phyloP scores from a whole-genome alignment of 2,797 vertebrate genomes.

The Antrozous pallidus region DNA sequence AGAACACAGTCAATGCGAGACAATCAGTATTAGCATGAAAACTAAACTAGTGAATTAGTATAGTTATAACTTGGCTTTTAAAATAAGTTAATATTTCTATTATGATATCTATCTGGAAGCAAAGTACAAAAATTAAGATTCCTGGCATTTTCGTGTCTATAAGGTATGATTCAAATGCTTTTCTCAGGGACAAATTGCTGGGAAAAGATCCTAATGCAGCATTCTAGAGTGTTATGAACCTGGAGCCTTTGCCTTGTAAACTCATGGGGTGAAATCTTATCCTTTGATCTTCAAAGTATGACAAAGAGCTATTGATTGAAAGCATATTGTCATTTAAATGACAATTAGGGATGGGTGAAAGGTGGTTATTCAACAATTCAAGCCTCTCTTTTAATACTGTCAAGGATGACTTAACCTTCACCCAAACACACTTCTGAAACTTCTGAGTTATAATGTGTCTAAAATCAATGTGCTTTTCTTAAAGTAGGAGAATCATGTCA shows the following conservation, averaged over 20 bases:
- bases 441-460: conserved; percentile 79
- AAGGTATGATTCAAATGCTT: conserved; percentile 73
- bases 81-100: conserved; percentile 72
- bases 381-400: conserved; percentile 82
- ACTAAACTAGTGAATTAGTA: conserved; percentile 64
- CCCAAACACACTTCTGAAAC: conserved; percentile 83
- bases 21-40: background rate
- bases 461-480: conserved; percentile 77
- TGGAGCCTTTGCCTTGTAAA: conserved; percentile 83
- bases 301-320: conserved; percentile 96
- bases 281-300: conserved; percentile 91
- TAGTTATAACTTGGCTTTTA: conserved; percentile 52
- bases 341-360: conserved; percentile 93
- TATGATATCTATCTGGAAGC: conserved; percentile 66
- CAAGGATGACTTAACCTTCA: conserved; percentile 86
- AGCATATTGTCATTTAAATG: conserved; percentile 97
- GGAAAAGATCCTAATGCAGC: conserved; percentile 76
- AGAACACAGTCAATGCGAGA: background rate
- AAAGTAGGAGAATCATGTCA: conserved; percentile 76
- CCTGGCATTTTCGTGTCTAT: conserved; percentile 71
- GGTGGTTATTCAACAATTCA: conserved; percentile 90
- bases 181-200: conserved; percentile 74
- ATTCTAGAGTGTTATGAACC: conserved; percentile 79
- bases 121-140: conserved; percentile 77
- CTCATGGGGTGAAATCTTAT: conserved; percentile 90